Base-by-base conservation (phyloP, 2,888 invertebrate species). In the Operophtera brumata region DNA sequence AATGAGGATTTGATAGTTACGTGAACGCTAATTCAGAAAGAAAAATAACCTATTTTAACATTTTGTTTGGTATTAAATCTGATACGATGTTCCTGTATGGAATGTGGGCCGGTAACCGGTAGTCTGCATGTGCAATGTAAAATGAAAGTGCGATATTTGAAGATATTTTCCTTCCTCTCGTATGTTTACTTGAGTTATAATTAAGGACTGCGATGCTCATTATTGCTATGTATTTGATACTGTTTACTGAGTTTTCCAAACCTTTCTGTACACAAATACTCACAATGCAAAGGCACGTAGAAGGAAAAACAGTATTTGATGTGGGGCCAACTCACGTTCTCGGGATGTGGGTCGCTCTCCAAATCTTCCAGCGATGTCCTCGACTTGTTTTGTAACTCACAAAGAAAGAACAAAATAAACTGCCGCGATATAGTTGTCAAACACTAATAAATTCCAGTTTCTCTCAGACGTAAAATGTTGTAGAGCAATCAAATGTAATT, bases 281-380 rank as follows among this genome's bases (percentile, higher is more conserved):
- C 49, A 52, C 46, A 43, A 50, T 55, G 56, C 62, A 44, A 54
- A 65, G 67, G 61, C 70, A 67, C 69, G 65, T 74, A 64, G 61
- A 68, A 67, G 68, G 71, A 66, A 73, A 75, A 73, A 74, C 67
- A 74, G 62, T 72, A 70, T 75, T 84, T 84, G 84, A 78, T 82
- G 62, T 70, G 69, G 56, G 69, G 78, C 84, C 84, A 84, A 84
- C 81, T 84, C 83, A 82, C 84, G 82, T 82, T 67, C 65, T 63
- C 61, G 57, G 64, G 54, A 76, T 76, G 71, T 75, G 72, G 74
- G 73, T 62, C 70, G 64, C 65, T 64, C 64, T 65, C 61, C 68
- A 51, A 59, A 65, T 45, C 57, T 59, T 50, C 59, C 55, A 54
- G 54, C 37, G 36, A 56, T 51, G 54, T 47, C 47, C 47, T 47